Conservation (phyloP, 2,113 vertebrate genomes). For the Gyps fulvus region DNA sequence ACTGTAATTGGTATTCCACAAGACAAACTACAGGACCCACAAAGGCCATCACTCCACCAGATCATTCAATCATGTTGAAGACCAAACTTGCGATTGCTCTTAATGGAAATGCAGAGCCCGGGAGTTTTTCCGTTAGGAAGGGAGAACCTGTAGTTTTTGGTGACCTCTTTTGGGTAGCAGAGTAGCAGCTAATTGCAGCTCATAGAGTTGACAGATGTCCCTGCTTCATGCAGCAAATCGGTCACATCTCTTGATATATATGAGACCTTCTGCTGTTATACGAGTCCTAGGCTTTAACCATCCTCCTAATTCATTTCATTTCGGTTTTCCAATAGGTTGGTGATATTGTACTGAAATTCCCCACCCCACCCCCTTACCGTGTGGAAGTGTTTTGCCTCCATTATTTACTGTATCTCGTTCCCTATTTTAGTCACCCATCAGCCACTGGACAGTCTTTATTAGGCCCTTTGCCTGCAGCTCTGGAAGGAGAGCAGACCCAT, state of each 20-base stretch:
- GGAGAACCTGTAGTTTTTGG: not conserved
- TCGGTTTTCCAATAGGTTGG: not conserved
- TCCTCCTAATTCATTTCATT: not conserved
- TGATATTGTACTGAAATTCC: not conserved
- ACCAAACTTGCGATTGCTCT: not conserved
- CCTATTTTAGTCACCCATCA: not conserved
- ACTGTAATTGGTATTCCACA: not conserved
- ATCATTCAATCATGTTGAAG: not conserved
- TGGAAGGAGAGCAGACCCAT: not conserved
- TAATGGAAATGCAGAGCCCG: not conserved
- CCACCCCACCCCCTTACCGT: accelerated
- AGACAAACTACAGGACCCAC: not conserved
- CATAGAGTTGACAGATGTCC: not conserved
- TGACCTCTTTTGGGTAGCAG: conserved; percentile 26
- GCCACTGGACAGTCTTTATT: not conserved
- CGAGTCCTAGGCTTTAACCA: not conserved
- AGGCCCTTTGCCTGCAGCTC: not conserved
- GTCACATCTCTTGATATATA: conserved; percentile 10
- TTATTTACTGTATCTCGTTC: not conserved
- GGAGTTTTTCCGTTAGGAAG: not conserved
- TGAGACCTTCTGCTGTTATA: conserved; percentile 2
- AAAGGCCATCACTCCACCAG: not conserved
- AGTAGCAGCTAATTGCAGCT: conserved; percentile 14
- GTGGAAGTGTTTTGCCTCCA: not conserved
- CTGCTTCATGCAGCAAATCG: not conserved